phyloP scores from a whole-genome alignment of 2,113 vertebrate genomes.

The Cricetomys ansorgei region DNA sequence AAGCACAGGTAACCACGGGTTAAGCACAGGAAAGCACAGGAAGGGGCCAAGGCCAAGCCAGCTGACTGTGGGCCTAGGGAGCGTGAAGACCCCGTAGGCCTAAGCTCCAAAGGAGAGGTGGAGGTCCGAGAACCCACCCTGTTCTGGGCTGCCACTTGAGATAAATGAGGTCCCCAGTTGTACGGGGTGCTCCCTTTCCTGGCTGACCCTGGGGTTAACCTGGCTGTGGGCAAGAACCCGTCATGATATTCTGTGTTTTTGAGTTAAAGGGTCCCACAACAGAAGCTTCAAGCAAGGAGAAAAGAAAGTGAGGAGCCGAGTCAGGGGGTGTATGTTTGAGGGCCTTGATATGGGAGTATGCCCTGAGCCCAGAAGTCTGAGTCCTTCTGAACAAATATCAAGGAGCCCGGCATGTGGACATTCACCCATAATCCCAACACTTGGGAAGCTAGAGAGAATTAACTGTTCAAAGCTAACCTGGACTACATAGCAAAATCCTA shows the following conservation, averaged over 20 bases:
- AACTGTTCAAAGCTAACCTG: background rate
- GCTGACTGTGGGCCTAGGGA: background rate
- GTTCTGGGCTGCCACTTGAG: no score
- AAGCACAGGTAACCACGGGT: background rate
- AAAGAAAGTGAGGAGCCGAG: background rate
- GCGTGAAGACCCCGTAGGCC: background rate
- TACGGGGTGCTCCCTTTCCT: accelerated
- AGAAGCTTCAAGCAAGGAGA: background rate
- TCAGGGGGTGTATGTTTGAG: background rate
- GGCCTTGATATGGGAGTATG: background rate
- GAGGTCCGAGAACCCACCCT: no score
- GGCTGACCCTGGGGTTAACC: background rate
- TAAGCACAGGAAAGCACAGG: background rate
- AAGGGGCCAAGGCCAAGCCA: background rate
- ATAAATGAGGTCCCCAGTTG: no score
- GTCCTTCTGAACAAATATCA: background rate
- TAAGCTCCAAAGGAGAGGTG: background rate
- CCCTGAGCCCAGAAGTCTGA: background rate
- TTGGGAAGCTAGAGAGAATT: background rate
- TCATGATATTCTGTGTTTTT: background rate
- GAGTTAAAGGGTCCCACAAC: background rate
- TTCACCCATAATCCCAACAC: background rate
- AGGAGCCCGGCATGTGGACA: background rate
- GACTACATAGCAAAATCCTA: background rate
- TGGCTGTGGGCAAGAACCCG: background rate